Evolutionary conservation across 2,113 vertebrate genomes (phyloP).

Genomic region (Cottus gobio): DNA sequence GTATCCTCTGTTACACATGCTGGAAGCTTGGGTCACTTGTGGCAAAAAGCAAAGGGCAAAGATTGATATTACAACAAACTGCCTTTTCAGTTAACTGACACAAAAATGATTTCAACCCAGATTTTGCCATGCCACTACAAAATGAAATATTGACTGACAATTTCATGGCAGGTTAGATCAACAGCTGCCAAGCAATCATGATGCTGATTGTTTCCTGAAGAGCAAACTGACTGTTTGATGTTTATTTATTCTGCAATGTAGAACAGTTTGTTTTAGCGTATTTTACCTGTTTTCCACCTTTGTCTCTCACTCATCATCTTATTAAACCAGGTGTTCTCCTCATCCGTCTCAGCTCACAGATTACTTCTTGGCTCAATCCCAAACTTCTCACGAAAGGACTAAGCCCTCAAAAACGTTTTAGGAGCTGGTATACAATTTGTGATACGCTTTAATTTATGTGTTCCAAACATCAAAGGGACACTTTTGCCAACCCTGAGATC

Average conservation of each 20-base stretch:
- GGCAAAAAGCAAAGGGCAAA: neutral
- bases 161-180: slow-evolving; percentile 43
- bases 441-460: neutral
- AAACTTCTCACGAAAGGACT: neutral
- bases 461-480: slow-evolving; percentile 24
- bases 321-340: slow-evolving; percentile 12
- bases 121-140: slow-evolving; percentile 15
- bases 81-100: neutral
- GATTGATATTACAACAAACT: neutral
- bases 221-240: slow-evolving; percentile 25
- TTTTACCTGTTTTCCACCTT: slow-evolving; percentile 27
- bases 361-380: slow-evolving; percentile 6
- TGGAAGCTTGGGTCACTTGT: neutral
- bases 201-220: slow-evolving; percentile 23
- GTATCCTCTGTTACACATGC: neutral
- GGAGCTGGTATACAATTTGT: neutral
- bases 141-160: slow-evolving; percentile 58
- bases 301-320: slow-evolving; percentile 10
- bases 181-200: slow-evolving; percentile 25
- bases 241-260: slow-evolving; percentile 14
- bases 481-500: slow-evolving; percentile 12
- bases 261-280: slow-evolving; percentile 28
- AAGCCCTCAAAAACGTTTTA: neutral
- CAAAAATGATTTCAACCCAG: slow-evolving; percentile 15
- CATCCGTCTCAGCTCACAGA: neutral